Evolutionary conservation across 2,113 vertebrate species (phyloP).

Genomic region (Megatriorchis doriae): DNA sequence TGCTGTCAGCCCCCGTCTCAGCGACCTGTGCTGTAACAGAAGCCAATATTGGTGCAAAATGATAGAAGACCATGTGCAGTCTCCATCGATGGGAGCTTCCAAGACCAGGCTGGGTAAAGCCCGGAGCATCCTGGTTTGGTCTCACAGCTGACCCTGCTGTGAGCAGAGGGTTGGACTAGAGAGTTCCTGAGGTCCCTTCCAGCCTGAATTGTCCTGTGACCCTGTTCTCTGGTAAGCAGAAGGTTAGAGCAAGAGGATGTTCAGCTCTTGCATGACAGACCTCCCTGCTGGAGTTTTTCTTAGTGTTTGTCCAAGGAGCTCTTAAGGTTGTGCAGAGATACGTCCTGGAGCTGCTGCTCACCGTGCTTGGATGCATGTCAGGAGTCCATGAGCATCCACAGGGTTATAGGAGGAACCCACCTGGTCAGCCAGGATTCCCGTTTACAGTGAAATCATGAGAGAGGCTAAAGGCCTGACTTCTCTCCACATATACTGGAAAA

Average conservation of each 20-base stretch:
- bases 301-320: background rate
- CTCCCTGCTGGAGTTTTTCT: background rate
- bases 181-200: background rate
- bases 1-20: background rate
- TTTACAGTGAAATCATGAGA: background rate
- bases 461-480: background rate
- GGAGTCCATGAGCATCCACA: background rate
- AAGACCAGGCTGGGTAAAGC: background rate
- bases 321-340: background rate
- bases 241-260: background rate
- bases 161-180: background rate
- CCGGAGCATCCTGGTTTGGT: background rate
- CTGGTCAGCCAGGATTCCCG: background rate
- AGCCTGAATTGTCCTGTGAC: too few species aligned
- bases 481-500: background rate
- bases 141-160: background rate
- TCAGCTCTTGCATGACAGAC: background rate
- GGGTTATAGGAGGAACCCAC: background rate
- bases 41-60: background rate
- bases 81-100: accelerated
- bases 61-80: background rate
- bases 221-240: background rate
- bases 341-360: background rate
- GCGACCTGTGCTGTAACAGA: background rate
- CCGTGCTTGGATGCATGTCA: accelerated